Evolutionary conservation across 2,888 invertebrate species (phyloP).

Genomic region (Athripsodes cinereus): DNA sequence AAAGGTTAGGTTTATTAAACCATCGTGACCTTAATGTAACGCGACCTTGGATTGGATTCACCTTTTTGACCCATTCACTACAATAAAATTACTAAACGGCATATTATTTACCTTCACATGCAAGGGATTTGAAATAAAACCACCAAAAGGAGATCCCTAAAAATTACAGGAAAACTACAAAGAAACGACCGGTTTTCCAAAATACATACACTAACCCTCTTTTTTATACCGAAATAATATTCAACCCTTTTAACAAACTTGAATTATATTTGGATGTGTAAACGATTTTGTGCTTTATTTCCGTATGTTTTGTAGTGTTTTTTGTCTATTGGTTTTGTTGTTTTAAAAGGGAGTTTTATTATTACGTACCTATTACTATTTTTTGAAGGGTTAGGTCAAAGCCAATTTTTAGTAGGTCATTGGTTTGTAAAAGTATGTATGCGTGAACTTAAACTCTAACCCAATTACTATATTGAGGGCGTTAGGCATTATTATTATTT

Average conservation of each 20-base stretch:
- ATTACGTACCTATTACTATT: neutral
- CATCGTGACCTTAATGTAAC: slow-evolving; percentile 10
- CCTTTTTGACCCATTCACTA: neutral
- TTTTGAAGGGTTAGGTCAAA: neutral
- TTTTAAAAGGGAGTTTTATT: too few species aligned
- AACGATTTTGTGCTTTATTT: too few species aligned
- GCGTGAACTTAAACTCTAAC: too few species aligned
- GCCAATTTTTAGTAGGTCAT: neutral
- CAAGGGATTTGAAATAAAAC: neutral
- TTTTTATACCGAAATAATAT: neutral
- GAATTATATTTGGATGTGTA: too few species aligned
- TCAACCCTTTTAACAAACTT: neutral
- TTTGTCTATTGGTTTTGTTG: too few species aligned
- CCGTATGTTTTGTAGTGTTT: too few species aligned
- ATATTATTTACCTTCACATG: neutral
- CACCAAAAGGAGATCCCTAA: neutral
- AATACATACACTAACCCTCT: neutral
- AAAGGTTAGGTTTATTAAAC: neutral
- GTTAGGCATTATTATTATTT: too few species aligned
- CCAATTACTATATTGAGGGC: too few species aligned
- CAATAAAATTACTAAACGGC: neutral
- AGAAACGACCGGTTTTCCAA: neutral
- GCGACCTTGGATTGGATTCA: slow-evolving; percentile 9
- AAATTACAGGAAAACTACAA: neutral
- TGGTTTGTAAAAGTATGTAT: too few species aligned